Percentiles rank a stretch among this genome's conserved stretches.
Conservation (phyloP, 2,797 vertebrate species). For the Miichthys miiuy region DNA sequence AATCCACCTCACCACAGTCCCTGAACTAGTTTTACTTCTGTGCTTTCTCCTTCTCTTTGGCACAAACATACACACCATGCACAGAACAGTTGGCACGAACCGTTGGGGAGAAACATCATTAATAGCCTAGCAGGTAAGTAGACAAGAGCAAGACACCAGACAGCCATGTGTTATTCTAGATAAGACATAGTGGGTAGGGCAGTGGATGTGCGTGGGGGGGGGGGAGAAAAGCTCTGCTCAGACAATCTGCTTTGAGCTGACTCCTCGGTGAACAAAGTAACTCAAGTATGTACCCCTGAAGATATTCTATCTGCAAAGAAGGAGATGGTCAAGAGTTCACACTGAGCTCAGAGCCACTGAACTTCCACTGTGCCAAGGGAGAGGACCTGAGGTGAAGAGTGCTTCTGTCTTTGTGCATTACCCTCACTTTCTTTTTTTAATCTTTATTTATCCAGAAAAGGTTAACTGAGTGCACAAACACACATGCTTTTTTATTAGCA, state of each 20-base stretch:
- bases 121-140: slow-evolving; percentile 66
- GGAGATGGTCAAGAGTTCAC: slow-evolving; percentile 72
- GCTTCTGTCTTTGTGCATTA: slow-evolving; percentile 35
- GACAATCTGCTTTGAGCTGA: slow-evolving; percentile 58
- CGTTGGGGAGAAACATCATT: slow-evolving; percentile 59
- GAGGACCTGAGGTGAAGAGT: slow-evolving; percentile 39
- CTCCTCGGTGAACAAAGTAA: slow-evolving; percentile 66
- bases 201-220: slow-evolving; percentile 25
- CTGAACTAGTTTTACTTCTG: slow-evolving; percentile 48
- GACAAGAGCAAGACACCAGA: slow-evolving; percentile 58
- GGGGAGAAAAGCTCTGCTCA: slow-evolving; percentile 23
- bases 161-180: slow-evolving; percentile 77
- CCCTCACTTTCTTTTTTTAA: slow-evolving; percentile 61
- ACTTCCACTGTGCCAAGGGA: slow-evolving; percentile 26
- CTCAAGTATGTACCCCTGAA: slow-evolving; percentile 66
- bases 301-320: slow-evolving; percentile 76
- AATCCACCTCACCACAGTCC: slow-evolving; percentile 48
- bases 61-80: slow-evolving; percentile 44
- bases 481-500: slow-evolving; percentile 23
- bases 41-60: slow-evolving; percentile 14
- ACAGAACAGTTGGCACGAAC: slow-evolving; percentile 25
- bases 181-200: slow-evolving; percentile 73
- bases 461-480: slow-evolving; percentile 60
- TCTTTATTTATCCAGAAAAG: slow-evolving; percentile 65
- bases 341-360: slow-evolving; percentile 49